A percentile compares a stretch with the other conserved stretches of the same genome.
These are phyloP conservation scores for Dinoponera quadriceps DNA, from an alignment of 1,140 invertebrate genomes.

Conservation along the genomic window DNA sequence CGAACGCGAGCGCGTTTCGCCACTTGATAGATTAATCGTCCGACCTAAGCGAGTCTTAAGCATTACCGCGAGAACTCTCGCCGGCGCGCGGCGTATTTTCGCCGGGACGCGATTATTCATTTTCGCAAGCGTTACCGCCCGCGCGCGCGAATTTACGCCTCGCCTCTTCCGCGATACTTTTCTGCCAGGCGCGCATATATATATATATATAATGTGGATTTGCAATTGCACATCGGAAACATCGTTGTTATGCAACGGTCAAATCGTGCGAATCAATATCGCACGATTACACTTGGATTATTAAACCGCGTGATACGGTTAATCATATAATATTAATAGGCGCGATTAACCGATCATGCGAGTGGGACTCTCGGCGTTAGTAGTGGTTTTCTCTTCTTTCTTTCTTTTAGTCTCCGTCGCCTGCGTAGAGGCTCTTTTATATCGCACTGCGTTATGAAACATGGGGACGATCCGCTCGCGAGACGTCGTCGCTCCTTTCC, in stretches of 20 bases:
- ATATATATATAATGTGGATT: constrained; percentile 32
- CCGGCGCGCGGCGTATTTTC: neutral
- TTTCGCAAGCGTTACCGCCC: neutral
- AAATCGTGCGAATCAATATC: constrained; percentile 31
- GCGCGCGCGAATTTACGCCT: neutral
- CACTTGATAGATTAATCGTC: constrained; percentile 7
- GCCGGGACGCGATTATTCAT: neutral
- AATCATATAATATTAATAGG: constrained; percentile 40
- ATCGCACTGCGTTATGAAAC: no score
- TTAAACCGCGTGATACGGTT: constrained; percentile 38
- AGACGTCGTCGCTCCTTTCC: no score
- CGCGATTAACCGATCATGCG: constrained; percentile 28
- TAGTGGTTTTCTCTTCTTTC: no score
- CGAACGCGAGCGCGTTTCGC: neutral
- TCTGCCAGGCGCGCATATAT: neutral
- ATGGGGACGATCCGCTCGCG: no score
- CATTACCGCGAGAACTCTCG: neutral
- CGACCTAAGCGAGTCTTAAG: neutral
- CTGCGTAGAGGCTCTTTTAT: no score
- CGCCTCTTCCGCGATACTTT: neutral
- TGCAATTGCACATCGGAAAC: neutral
- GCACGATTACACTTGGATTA: constrained; percentile 30
- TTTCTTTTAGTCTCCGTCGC: no score
- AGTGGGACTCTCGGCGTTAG: neutral
- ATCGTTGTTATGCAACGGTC: neutral